Conservation (phyloP, 2,113 vertebrate species). For the Amia ocellicauda region DNA sequence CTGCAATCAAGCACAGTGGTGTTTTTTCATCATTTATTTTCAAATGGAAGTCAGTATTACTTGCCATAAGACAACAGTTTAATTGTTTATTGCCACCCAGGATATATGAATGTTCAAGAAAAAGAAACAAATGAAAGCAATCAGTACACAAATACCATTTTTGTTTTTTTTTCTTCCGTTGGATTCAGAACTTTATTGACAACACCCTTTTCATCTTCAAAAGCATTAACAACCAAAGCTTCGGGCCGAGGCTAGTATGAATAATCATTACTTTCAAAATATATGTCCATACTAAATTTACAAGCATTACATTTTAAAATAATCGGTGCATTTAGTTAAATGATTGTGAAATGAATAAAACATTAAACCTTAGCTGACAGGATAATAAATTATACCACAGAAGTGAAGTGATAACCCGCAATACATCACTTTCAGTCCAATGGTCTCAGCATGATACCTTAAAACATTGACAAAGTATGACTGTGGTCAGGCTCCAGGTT, state of each 20-base stretch:
- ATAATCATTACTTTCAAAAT: constrained; percentile 50
- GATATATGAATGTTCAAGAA: no score
- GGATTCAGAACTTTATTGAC: background rate
- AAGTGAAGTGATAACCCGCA: constrained; percentile 38
- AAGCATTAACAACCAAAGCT: background rate
- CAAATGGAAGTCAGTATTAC: no score
- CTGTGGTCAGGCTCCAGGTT: background rate
- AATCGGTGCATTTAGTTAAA: constrained; percentile 59
- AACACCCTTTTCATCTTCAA: background rate
- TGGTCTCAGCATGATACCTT: background rate
- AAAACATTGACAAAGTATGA: background rate
- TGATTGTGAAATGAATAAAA: constrained; percentile 64
- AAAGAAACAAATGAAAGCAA: no score
- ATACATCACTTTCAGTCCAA: constrained; percentile 34
- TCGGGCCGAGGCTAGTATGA: background rate
- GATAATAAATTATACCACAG: constrained; percentile 45
- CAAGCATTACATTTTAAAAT: constrained; percentile 63
- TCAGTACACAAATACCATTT: no score
- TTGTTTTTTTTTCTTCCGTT: no score
- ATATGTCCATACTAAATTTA: constrained; percentile 52
- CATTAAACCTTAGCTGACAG: constrained; percentile 48
- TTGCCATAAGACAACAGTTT: no score
- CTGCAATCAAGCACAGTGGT: background rate
- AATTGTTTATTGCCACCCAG: no score
- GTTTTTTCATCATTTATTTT: no score